A percentile compares a stretch with the other conserved stretches of the same genome.
Conservation (phyloP, 37 sponge, comb jelly and placozoan species). For the Hormiphora californensis region DNA sequence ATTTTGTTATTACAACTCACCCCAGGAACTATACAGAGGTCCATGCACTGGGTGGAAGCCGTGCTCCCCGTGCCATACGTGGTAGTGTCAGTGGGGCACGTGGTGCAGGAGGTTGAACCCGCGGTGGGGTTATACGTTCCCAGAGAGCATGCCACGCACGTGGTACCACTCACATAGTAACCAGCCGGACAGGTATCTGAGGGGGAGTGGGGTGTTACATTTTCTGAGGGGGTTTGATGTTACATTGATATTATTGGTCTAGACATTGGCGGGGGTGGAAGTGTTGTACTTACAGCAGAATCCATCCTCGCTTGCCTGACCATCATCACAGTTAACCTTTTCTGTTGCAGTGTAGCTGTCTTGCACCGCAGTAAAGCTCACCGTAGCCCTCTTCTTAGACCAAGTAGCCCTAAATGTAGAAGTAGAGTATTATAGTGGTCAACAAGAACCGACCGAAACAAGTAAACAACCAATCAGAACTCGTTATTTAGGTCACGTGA, state of each 20-base stretch:
- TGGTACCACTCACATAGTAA: neutral
- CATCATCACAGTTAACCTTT: neutral
- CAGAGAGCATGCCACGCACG: neutral
- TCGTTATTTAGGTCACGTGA: too few relatives aligned
- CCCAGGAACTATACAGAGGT: constrained; percentile 1
- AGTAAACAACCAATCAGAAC: too few relatives aligned
- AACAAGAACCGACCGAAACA: too few relatives aligned
- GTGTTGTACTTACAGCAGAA: too few relatives aligned
- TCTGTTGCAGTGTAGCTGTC: neutral
- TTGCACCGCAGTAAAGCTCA: neutral
- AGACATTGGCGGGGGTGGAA: too few relatives aligned
- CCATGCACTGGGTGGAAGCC: neutral
- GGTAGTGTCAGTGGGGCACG: neutral
- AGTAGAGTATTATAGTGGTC: too few relatives aligned
- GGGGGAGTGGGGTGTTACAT: too few relatives aligned
- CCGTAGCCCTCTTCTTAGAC: neutral
- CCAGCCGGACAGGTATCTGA: neutral
- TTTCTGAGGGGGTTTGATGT: too few relatives aligned
- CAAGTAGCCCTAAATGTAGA: neutral
- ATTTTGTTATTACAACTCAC: too few relatives aligned
- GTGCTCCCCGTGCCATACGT: constrained; percentile 3
- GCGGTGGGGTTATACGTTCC: neutral
- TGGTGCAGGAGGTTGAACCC: neutral
- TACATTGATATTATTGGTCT: too few relatives aligned
- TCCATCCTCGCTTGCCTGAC: too few relatives aligned